Percentiles rank a stretch among this genome's conserved stretches.
phyloP scores from a whole-genome alignment of 2,113 vertebrate genomes.

The Chelonoidis abingdonii region DNA sequence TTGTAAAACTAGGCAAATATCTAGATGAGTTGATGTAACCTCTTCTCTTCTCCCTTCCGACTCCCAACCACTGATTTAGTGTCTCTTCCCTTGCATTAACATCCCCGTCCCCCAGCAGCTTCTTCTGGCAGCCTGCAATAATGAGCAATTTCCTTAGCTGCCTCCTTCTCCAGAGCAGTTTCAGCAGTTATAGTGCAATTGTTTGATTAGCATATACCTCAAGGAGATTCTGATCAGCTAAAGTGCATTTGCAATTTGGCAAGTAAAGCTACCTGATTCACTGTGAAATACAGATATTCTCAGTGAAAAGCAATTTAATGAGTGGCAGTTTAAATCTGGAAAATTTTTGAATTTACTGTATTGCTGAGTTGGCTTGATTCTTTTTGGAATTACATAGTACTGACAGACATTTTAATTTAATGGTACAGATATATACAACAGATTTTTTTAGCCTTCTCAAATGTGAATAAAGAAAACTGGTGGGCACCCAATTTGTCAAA shows the following conservation, averaged over 20 bases:
- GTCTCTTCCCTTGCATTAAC: no score
- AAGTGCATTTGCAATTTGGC: constrained; percentile 38
- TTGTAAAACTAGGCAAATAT: no score
- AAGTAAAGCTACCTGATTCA: neutral
- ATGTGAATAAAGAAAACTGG: neutral
- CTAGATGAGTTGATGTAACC: no score
- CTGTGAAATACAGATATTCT: neutral
- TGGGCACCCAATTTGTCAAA: neutral
- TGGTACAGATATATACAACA: neutral
- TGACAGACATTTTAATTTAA: constrained; percentile 6
- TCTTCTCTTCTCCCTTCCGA: no score
- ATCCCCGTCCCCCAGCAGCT: no score
- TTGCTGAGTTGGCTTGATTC: constrained; percentile 19
- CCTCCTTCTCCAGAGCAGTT: neutral
- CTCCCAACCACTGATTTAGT: no score
- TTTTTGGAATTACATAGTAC: constrained; percentile 10
- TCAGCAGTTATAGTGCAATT: neutral
- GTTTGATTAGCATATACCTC: neutral
- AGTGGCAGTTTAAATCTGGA: constrained; percentile 16
- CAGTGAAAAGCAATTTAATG: constrained; percentile 18
- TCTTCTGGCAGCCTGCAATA: neutral
- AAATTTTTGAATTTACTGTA: neutral
- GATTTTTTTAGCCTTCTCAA: neutral
- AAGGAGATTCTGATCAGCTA: constrained; percentile 14
- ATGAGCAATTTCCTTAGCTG: neutral